Base-by-base conservation (phyloP, 1,140 invertebrate species). In the fruit fly (Drosophila melanogaster) region DNA sequence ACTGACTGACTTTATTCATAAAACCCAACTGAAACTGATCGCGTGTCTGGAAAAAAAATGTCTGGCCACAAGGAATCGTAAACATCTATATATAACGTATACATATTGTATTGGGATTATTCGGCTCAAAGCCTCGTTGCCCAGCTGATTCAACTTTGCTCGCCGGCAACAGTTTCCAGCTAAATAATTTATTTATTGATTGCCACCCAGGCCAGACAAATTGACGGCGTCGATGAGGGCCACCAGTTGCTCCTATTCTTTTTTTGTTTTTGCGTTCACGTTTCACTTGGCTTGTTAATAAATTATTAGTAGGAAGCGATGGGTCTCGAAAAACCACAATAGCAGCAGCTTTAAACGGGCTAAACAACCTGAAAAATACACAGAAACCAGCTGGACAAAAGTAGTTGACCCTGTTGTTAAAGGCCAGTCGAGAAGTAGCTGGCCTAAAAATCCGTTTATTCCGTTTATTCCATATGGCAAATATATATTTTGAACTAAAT, bases 181-280 rank as follows among this genome's bases (percentile, higher is more conserved):
- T 58, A 55, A 78, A 62, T 84, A 73, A 80, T 81, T 81, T 24
- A 84, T 81, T 69, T 86, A 86, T 84, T 80, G 81, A 84, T 84
- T 85, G 72, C 57, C 56, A 54, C 54, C 35, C 51, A 50, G 24
- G 50, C 54, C 66, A 84, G 81, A 84, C 81, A 85, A 72, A 44
- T 77, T 53, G 81, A 84, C 78, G 78, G 41, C 78, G 57, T 67
- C 37, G 46, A 49, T 51, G 66, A 55, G 50, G 47, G 66, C 50
- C 81, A 84, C 81, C 81, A 86, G 81, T 84, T 84, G 81, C 65
- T 66, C 14, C 17, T 19, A 53, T 47, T 33, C 43, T 50, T 17
- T 46, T 57, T 60, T 30, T 2, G 30, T 46, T 57, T 60, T 30
- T 2, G 30, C 30, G 12, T 40, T 61, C 58, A 60, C 53, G 30